Percentiles rank a stretch among this genome's conserved stretches.
These are phyloP conservation scores for Actinernus sp. DNA, from an alignment of 92 coral and sea anemone species.

Conservation along the genomic window DNA sequence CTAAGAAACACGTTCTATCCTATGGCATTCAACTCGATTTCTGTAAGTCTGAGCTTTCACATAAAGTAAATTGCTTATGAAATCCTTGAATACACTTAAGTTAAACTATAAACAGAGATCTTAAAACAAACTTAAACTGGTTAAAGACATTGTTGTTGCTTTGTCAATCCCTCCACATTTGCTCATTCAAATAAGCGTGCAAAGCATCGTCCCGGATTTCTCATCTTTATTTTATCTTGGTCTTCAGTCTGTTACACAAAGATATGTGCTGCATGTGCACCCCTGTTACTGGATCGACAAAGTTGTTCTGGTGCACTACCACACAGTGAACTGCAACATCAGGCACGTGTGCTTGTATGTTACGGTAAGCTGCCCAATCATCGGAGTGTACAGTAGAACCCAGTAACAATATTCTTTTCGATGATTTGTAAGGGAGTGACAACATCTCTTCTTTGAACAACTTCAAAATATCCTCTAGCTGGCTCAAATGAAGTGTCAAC, in stretches of 20 bases:
- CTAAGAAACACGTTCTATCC: too few species aligned
- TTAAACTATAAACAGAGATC: too few species aligned
- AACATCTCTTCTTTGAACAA: constrained; percentile 1
- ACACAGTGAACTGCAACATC: not conserved
- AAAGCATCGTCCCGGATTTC: not conserved
- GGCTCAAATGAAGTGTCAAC: not conserved
- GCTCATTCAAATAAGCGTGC: not conserved
- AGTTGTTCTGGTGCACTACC: not conserved
- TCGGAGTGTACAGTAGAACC: not conserved
- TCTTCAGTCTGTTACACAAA: not conserved
- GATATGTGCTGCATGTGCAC: constrained; percentile 2
- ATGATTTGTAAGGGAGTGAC: not conserved
- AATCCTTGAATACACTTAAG: too few species aligned
- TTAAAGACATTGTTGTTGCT: too few species aligned
- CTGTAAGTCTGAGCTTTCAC: too few species aligned
- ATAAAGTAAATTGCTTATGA: too few species aligned
- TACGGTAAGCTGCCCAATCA: not conserved
- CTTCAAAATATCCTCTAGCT: constrained; percentile 2
- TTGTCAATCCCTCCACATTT: not conserved
- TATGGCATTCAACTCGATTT: too few species aligned
- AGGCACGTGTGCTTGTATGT: not conserved
- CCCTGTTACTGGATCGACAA: constrained; percentile 1
- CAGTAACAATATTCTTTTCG: not conserved
- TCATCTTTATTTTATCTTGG: not conserved
- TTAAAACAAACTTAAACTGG: too few species aligned